Evolutionary conservation across 2,888 invertebrate species (phyloP), one percentile per base, ranked within the genome.

Genomic region (Phortica okadai): DNA sequence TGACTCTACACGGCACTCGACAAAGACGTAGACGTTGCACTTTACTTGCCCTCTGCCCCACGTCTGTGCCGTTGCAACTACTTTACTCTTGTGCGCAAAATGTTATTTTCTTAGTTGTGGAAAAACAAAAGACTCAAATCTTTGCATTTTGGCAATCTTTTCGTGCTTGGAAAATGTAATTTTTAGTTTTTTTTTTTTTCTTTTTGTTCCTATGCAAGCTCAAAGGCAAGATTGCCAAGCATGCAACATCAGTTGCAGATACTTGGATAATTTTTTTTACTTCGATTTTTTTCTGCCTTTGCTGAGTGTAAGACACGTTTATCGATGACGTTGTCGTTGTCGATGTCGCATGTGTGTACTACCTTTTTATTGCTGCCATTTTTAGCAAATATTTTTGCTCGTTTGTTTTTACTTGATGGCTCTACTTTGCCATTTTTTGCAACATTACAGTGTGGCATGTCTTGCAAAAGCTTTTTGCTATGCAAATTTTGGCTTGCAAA

Each of bases 121-220:
- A 69, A 72, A 72, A 72, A 72, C 70, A 72, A 72, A 72, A 72
- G 70, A 72, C 41, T 42, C 42, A 72, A 72, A 72, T 72, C 70
- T 72, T 72, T 72, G 56, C 70, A 72, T 72, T 72, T 72, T 56
- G 70, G 70, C 54, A 69, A 69, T 72, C 70, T 72, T 72, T 85
- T 86, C 87, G 85, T 85, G 85, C 85, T 78, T 78, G 76, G 85
- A 88, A 85, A 85, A 83, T 85, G 88, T 88, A 85, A 85, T 85
- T 85, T 74, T 83, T 88, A 3, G 8, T 62, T 16, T 8, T 59
- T 59, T 21, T 54, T 72, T 54, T 56, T 72, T 72, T 33, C 56
- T 54, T 72, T 72, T 72, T 56, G 70, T 8, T 21, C 16, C 21
- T 21, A 10, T 16, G 10, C 62, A 41, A n/a, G 56, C 70, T 54